A percentile compares a stretch with the other conserved stretches of the same genome.
These are phyloP conservation scores for Acrobasis suavella DNA, from an alignment of 2,888 invertebrate genomes.

Conservation along the genomic window DNA sequence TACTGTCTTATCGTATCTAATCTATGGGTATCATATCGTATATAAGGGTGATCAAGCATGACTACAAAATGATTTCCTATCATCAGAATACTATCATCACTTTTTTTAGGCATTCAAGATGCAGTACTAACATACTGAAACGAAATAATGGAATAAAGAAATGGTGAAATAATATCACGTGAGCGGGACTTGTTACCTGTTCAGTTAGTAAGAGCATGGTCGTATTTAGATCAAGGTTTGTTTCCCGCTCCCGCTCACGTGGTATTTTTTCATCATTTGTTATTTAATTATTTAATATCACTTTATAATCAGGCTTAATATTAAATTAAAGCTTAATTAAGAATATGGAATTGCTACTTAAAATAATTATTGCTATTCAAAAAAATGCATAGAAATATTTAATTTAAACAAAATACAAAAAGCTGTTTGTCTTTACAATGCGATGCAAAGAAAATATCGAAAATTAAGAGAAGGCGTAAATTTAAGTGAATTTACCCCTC, in stretches of 20 bases:
- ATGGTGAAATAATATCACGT: no score
- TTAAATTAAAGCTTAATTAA: background rate
- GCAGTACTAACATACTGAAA: no score
- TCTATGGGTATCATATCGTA: background rate
- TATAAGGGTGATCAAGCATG: background rate
- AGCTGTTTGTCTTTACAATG: background rate
- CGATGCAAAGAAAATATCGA: background rate
- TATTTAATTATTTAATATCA: background rate
- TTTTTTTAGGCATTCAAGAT: no score
- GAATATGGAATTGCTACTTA: background rate
- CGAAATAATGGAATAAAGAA: no score
- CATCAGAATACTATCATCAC: background rate
- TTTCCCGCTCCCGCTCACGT: no score
- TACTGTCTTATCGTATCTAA: background rate
- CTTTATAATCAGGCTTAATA: slow-evolving; percentile 1
- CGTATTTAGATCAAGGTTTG: no score
- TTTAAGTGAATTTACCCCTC: no score
- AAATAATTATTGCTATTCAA: background rate
- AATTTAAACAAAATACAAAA: background rate
- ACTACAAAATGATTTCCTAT: background rate
- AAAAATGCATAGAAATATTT: slow-evolving; percentile 6
- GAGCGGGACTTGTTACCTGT: background rate
- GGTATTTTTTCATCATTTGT: no score
- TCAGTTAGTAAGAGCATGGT: no score
- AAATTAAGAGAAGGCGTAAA: no score